Evolutionary conservation across 2,113 vertebrate species (phyloP).

Genomic region (Gyps fulvus): DNA sequence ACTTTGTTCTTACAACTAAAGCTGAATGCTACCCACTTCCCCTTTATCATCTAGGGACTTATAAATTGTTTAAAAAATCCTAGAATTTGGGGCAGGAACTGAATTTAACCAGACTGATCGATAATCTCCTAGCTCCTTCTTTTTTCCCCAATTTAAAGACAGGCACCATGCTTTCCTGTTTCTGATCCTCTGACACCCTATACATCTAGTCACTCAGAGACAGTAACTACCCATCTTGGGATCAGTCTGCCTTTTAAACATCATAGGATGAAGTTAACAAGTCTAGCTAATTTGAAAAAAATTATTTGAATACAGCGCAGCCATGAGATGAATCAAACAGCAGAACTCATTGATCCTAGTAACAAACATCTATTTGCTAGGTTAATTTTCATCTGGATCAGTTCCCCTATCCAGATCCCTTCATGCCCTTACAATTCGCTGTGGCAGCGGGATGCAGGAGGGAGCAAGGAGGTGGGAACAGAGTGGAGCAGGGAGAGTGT

Average conservation of each 20-base stretch:
- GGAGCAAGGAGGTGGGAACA: background rate
- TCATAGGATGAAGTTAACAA: background rate
- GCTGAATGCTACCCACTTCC: background rate
- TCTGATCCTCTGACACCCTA: background rate
- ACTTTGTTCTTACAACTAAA: background rate
- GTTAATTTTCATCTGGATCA: background rate
- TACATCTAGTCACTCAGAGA: background rate
- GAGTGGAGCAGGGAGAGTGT: background rate
- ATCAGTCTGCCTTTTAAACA: background rate
- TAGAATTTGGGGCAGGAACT: background rate
- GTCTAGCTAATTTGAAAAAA: background rate
- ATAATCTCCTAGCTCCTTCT: background rate
- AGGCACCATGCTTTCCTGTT: background rate
- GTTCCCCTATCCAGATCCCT: background rate
- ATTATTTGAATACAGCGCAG: background rate
- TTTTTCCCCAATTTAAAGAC: background rate
- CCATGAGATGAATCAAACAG: background rate
- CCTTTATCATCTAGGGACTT: background rate
- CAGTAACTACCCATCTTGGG: background rate
- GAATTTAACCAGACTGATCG: background rate
- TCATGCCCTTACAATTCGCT: fast-evolving
- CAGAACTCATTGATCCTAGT: background rate
- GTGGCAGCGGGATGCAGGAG: background rate
- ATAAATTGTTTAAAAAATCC: background rate
- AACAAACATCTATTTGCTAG: background rate